Base-by-base conservation (phyloP, 2,888 invertebrate genomes). In the Cremastinae sp. region DNA sequence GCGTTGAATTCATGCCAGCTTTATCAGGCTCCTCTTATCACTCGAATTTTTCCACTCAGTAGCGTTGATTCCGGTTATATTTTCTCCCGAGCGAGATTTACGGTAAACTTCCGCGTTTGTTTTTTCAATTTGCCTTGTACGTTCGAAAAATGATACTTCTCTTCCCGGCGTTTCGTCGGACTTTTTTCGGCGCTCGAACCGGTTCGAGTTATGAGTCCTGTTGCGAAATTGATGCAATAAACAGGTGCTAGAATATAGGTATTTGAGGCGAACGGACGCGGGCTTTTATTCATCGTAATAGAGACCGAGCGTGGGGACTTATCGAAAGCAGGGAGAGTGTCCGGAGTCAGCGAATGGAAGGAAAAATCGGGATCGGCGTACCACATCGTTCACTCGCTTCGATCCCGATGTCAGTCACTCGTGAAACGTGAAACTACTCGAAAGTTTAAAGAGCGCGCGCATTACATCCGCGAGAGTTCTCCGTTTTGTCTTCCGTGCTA, bases 391-490 rank as follows among this genome's bases (percentile, higher is more conserved):
- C 41, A n/a, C 22, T n/a, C 62, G 41, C 54, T 72, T 43, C 45
- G 59, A 12, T 22, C 47, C 64, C n/a, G 68, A 73, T 69, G 58
- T 65, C 82, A 82, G 82, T 82, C 81, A 82, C 81, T 82, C 81
- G 82, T 82, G 81, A 82, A 81, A 82, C 82, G 78, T 79, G 77
- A 79, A 82, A 82, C 82, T 79, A 61, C 79, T 81, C 80, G 81
- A 82, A 81, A 80, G 80, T 81, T 82, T 70, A 8, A 64, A 16
- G 41, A 53, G 18, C 2, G 34, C 58, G 65, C 66, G 54, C 51
- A 43, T 61, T 16, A 16, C 18, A 9, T 8, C 9, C 28, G 47
- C 16, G 14, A 51, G 61, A 56, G 64, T 70, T 70, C 49, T 61
- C 38, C 14, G 51, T 74, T 34, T 59, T 59, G 18, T 20, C 9